phyloP scores from a whole-genome alignment of 2,113 vertebrate genomes.

The Monopterus albus region DNA sequence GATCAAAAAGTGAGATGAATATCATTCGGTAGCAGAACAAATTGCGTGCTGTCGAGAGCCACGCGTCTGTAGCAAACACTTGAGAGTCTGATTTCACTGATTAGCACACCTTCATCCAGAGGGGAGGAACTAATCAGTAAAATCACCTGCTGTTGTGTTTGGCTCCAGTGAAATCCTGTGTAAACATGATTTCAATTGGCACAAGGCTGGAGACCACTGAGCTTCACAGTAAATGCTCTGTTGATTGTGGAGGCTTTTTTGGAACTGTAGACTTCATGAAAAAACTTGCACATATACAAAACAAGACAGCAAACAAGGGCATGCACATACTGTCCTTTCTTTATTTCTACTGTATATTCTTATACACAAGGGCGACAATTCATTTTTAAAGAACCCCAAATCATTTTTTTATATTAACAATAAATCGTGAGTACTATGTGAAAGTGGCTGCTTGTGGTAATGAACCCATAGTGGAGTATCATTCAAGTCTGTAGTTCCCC shows the following conservation, averaged over 20 bases:
- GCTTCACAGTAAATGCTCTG: neutral
- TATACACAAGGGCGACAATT: too few species aligned
- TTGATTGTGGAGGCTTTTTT: conserved; percentile 18
- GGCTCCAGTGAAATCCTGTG: neutral
- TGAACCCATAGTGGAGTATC: neutral
- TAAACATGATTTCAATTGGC: conserved; percentile 22
- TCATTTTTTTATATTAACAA: neutral
- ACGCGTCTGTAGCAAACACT: conserved; percentile 19
- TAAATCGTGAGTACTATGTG: too few species aligned
- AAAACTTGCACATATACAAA: neutral
- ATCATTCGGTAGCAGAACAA: neutral
- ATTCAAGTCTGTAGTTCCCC: neutral
- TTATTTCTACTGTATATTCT: too few species aligned
- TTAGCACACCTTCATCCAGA: conserved; percentile 47
- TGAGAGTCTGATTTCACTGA: conserved; percentile 47
- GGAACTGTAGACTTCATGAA: neutral
- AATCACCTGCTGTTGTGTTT: conserved; percentile 56
- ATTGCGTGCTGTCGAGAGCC: neutral
- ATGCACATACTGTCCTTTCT: neutral
- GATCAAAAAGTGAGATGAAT: conserved; percentile 29
- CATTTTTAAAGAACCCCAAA: neutral
- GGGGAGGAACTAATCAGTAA: conserved; percentile 51
- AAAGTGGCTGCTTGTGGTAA: neutral
- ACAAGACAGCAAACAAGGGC: too few species aligned
- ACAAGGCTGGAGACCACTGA: neutral